Percentiles rank a stretch among this genome's conserved stretches.
Evolutionary conservation across 2,113 vertebrate genomes (phyloP).

Genomic region (Vulpes lagopus): DNA sequence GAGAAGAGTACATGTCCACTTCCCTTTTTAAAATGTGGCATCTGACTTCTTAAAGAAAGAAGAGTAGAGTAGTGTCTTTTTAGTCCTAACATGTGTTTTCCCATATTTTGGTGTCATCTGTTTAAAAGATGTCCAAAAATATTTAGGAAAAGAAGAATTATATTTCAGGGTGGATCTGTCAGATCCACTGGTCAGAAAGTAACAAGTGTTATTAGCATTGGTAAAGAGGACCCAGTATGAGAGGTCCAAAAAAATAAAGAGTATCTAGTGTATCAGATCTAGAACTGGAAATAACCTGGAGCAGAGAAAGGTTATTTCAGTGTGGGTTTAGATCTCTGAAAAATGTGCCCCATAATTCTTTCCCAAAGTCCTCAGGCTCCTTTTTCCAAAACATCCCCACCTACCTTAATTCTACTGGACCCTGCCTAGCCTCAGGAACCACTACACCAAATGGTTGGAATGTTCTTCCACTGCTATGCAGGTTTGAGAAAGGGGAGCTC

Average conservation of each 20-base stretch:
- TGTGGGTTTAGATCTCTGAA: conserved; percentile 16
- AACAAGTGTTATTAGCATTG: neutral
- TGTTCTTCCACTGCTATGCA: neutral
- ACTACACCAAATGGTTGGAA: neutral
- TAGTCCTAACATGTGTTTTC: neutral
- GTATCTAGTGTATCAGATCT: neutral
- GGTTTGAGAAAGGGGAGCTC: neutral
- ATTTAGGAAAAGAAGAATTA: conserved; percentile 39
- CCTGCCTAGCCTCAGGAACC: neutral
- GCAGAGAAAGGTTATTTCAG: neutral
- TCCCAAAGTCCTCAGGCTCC: neutral
- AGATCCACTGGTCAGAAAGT: neutral
- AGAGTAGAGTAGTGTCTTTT: neutral
- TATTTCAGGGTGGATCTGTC: conserved; percentile 16
- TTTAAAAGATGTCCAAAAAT: conserved; percentile 47
- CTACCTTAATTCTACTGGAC: neutral
- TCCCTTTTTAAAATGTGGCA: conserved; percentile 44
- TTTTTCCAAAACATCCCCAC: neutral
- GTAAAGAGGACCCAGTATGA: neutral
- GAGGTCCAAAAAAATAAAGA: conserved; percentile 38
- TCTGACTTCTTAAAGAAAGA: conserved; percentile 50
- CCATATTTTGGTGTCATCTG: conserved; percentile 1
- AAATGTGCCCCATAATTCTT: neutral
- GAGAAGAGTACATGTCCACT: neutral
- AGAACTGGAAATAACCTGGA: conserved; percentile 2